phyloP scores from a whole-genome alignment of 2,797 vertebrate genomes.

The Cyclura pinguis region DNA sequence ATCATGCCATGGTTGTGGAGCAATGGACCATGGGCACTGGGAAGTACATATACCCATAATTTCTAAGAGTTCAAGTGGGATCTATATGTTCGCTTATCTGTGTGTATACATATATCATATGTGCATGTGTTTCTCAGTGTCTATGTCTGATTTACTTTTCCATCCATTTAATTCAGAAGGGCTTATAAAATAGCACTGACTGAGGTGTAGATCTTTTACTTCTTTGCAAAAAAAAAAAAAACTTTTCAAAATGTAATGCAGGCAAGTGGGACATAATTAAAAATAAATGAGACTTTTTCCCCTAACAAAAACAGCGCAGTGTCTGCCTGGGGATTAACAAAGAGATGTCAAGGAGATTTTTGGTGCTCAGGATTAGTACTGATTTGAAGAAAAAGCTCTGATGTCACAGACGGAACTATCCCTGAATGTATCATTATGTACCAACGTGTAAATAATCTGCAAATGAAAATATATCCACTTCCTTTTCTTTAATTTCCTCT shows the following conservation, averaged over 20 bases:
- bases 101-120: not conserved
- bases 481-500: not conserved
- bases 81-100: constrained; percentile 38
- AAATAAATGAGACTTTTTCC: not conserved
- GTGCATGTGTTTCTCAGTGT: constrained; percentile 14
- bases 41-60: not conserved
- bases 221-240: not conserved
- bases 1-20: not conserved
- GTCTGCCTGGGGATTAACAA: constrained; percentile 6
- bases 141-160: not conserved
- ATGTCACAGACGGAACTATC: constrained; percentile 34
- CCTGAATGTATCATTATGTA: constrained; percentile 48
- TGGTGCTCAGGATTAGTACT: constrained; percentile 36
- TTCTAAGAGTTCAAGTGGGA: not conserved
- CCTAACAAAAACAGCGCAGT: constrained; percentile 30
- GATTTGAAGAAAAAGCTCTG: constrained; percentile 14
- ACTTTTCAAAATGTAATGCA: not conserved
- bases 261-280: not conserved
- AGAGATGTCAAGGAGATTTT: constrained; percentile 27
- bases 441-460: constrained; percentile 57
- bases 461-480: constrained; percentile 45
- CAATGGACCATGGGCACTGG: not conserved
- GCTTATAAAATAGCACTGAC: not conserved
- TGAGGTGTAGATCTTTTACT: not conserved
- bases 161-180: constrained; percentile 8